Percentiles rank a stretch among this genome's conserved stretches.
Conservation (phyloP, 2,888 invertebrate genomes). For the Papilio demoleus region DNA sequence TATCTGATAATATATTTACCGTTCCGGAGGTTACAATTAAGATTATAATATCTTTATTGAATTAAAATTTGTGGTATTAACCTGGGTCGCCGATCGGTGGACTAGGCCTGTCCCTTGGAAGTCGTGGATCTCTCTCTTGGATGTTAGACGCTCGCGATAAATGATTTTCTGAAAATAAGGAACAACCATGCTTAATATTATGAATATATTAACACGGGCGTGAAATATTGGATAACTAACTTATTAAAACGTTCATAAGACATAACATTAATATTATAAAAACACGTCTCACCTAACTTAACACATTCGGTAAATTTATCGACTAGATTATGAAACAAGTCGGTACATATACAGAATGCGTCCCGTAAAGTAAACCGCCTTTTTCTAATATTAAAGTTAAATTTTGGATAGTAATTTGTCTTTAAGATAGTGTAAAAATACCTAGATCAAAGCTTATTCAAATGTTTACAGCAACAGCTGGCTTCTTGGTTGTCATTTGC, state of each 20-base stretch:
- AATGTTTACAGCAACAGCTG: conserved; percentile 32
- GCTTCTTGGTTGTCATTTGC: conserved; percentile 24
- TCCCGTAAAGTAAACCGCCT: too few species aligned
- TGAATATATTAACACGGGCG: neutral
- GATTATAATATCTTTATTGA: too few species aligned
- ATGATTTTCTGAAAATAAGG: conserved; percentile 88
- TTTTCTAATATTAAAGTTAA: neutral
- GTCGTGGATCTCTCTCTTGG: conserved; percentile 82
- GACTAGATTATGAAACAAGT: too few species aligned
- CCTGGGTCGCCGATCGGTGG: conserved; percentile 86
- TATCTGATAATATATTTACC: too few species aligned
- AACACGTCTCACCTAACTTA: too few species aligned
- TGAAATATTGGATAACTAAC: too few species aligned
- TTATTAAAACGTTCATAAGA: too few species aligned
- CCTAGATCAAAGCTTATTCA: conserved; percentile 31
- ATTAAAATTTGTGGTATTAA: conserved; percentile 67
- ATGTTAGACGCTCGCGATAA: conserved; percentile 88
- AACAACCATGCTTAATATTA: neutral
- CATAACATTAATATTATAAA: too few species aligned
- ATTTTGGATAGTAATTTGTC: conserved; percentile 34
- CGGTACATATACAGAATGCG: too few species aligned
- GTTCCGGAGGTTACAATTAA: too few species aligned
- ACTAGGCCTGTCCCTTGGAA: conserved; percentile 76
- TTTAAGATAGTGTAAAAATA: conserved; percentile 22
- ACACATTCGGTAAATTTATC: too few species aligned